Percentiles rank a stretch among this genome's conserved stretches.
phyloP scores from a whole-genome alignment of 92 coral and sea anemone species.

The Siderastrea siderea region DNA sequence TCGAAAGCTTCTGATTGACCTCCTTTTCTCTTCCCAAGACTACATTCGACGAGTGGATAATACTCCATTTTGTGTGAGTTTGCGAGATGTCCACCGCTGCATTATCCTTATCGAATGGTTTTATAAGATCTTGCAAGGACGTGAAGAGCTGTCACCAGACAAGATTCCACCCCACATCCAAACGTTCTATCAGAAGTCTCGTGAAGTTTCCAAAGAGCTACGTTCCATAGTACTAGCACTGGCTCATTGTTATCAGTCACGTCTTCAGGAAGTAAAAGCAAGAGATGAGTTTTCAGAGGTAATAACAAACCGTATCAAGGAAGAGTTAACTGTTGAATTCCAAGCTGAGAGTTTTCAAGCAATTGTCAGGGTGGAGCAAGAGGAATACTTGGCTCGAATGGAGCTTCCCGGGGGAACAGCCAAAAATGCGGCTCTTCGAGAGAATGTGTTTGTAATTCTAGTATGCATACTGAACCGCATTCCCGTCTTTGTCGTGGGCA shows the following conservation, averaged over 20 bases:
- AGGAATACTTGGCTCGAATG: conserved; percentile 94
- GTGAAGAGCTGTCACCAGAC: conserved; percentile 33
- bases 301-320: not conserved
- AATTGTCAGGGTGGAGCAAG: conserved; percentile 92
- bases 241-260: conserved; percentile 96
- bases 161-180: conserved; percentile 13
- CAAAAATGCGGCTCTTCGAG: conserved; percentile 96
- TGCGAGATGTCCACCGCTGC: conserved; percentile 92
- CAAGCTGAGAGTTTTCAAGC: conserved; percentile 63
- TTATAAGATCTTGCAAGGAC: conserved; percentile 38
- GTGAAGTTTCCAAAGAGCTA: not conserved
- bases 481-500: conserved; percentile 98
- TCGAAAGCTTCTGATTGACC: conserved; percentile 64
- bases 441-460: conserved; percentile 94
- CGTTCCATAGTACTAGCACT: conserved; percentile 85
- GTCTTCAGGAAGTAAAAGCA: conserved; percentile 77
- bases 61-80: conserved; percentile 90
- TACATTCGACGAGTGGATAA: conserved; percentile 77
- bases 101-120: conserved; percentile 89
- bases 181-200: conserved; percentile 12
- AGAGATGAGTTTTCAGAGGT: conserved; percentile 37
- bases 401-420: conserved; percentile 98
- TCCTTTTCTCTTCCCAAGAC: conserved; percentile 84
- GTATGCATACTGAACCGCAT: conserved; percentile 95
- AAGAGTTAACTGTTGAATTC: not conserved